phyloP scores from a whole-genome alignment of 2,113 vertebrate species.

The Xiphophorus hellerii region DNA sequence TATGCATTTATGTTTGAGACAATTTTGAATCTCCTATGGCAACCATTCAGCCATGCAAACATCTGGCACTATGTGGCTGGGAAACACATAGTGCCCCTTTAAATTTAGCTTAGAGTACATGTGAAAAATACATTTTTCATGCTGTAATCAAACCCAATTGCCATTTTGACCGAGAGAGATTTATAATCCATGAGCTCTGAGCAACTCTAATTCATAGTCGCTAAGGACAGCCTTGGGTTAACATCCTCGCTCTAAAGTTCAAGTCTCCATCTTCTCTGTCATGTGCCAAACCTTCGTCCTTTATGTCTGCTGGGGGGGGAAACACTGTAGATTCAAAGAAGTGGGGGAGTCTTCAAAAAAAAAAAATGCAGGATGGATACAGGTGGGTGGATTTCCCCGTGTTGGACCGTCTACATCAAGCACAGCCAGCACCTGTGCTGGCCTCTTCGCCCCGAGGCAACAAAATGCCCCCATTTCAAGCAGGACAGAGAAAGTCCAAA shows the following conservation, averaged over 20 bases:
- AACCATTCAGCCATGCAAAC: too few species aligned
- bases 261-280: slow-evolving; percentile 5
- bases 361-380: slow-evolving; percentile 12
- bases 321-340: slow-evolving; percentile 16
- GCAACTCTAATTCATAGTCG: not conserved
- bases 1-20: too few species aligned
- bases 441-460: slow-evolving; percentile 46
- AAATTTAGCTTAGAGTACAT: not conserved
- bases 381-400: slow-evolving; percentile 59
- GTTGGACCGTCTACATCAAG: slow-evolving; percentile 53
- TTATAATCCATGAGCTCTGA: not conserved
- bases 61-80: too few species aligned
- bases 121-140: not conserved
- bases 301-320: not conserved
- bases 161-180: not conserved
- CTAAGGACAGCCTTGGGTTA: not conserved
- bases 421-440: slow-evolving; percentile 44
- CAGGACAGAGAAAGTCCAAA: slow-evolving; percentile 29
- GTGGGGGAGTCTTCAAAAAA: slow-evolving; percentile 36
- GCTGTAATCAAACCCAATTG: not conserved
- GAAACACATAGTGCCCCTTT: too few species aligned
- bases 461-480: slow-evolving; percentile 36
- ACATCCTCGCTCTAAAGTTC: slow-evolving; percentile 14
- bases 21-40: too few species aligned
- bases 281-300: slow-evolving; percentile 21